Evolutionary conservation across 2,888 invertebrate species (phyloP).

Genomic region (Pecten maximus): DNA sequence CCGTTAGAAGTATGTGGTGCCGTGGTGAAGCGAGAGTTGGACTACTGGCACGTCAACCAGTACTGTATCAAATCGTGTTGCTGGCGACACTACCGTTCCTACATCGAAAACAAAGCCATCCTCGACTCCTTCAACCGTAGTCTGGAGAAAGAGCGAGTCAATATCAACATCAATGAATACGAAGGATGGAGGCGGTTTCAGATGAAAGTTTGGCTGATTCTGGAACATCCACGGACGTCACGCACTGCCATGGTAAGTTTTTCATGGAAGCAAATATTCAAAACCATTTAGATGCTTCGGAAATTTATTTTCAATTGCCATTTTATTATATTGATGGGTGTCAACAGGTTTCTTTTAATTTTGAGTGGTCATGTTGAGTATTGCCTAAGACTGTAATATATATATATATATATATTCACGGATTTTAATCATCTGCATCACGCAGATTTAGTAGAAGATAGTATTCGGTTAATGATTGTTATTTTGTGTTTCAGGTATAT

Average conservation of each 20-base stretch:
- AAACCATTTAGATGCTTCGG: too few species aligned
- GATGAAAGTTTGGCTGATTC: slow-evolving; percentile 79
- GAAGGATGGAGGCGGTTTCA: slow-evolving; percentile 77
- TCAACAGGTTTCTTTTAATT: too few species aligned
- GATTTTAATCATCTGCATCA: too few species aligned
- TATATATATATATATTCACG: too few species aligned
- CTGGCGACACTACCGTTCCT: slow-evolving; percentile 79
- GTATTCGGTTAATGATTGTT: too few species aligned
- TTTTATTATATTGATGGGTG: too few species aligned
- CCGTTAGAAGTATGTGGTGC: slow-evolving; percentile 82
- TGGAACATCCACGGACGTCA: slow-evolving; percentile 81
- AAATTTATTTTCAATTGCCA: too few species aligned
- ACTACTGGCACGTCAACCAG: slow-evolving; percentile 81
- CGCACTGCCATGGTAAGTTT: slow-evolving; percentile 78
- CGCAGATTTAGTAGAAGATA: too few species aligned
- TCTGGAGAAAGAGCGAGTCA: slow-evolving; percentile 73
- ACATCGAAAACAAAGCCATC: slow-evolving; percentile 80
- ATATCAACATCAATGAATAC: slow-evolving; percentile 69
- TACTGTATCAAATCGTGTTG: slow-evolving; percentile 80
- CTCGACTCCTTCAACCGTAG: slow-evolving; percentile 79
- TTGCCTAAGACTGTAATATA: too few species aligned
- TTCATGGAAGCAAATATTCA: too few species aligned
- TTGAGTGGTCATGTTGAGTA: too few species aligned
- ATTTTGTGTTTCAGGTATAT: slow-evolving; percentile 74
- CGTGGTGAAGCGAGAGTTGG: slow-evolving; percentile 81